Base-by-base conservation (phyloP, 2,888 invertebrate species). In the Eupithecia subfuscata region DNA sequence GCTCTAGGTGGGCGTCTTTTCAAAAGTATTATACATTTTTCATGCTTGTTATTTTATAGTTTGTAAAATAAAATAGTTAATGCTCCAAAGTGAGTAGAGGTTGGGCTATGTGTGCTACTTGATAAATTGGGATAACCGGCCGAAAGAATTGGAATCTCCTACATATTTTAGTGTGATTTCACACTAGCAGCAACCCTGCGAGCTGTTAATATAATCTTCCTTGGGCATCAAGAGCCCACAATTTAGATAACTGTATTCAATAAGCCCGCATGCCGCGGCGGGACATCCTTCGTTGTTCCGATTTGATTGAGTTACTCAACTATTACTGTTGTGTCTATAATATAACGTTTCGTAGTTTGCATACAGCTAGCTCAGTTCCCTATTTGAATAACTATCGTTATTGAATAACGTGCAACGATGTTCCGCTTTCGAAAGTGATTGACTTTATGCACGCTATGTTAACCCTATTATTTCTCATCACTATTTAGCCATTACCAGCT, bases 221-320 rank as follows among this genome's bases (percentile, higher is more conserved):
- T 84, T 86, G 88, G 87, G 84, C 90, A 92, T 92, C 90, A 89
- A 89, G 90, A 88, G 87, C 88, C 89, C 88, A 87, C 90, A 90
- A 91, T 91, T 91, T 91, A 91, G 91, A 92, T 93, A 91, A 91
- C 91, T 88, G 88, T 91, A 92, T 92, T 92, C 90, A 92, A 92
- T 92, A 91, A 91, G 85, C 89, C 89, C 89, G 89, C 86, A 90
- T 87, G 84, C 86, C 89, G 88, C 87, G 88, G 81, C 86, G 86
- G 86, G 85, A 84, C 86, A 83, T 80, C 82, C 84, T 83, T 84
- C 87, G 87, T 87, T 91, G 90, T 91, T 89, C 88, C 82, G 85
- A 88, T 91, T 91, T 92, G 91, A 92, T 92, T 90, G 89, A 92
- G 90, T 92, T 91, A 90, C 87, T 83, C 82, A 90, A 91, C 91